These are phyloP conservation scores for Diorhabda sublineata DNA, from an alignment of 1,140 invertebrate species.

Conservation along the genomic window DNA sequence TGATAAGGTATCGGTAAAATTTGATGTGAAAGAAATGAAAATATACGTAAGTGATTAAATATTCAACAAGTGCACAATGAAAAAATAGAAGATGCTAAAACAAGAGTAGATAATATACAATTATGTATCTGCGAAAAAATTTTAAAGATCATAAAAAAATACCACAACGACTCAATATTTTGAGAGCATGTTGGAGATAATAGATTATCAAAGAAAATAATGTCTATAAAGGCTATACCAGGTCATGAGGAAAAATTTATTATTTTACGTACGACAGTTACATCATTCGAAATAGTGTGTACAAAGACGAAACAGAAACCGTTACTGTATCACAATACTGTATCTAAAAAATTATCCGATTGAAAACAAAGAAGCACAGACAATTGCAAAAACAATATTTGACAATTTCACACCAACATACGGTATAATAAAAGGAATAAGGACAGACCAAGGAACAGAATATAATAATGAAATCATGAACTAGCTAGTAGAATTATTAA, in stretches of 20 bases:
- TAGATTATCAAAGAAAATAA: neutral
- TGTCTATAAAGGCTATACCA: neutral
- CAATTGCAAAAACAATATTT: neutral
- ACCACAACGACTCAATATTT: neutral
- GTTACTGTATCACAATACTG: neutral
- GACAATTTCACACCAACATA: neutral
- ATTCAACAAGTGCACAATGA: neutral
- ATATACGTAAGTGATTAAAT: neutral
- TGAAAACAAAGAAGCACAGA: neutral
- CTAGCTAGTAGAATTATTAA: neutral
- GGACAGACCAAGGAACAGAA: neutral
- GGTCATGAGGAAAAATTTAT: neutral
- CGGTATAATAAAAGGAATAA: neutral
- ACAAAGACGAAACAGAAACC: neutral
- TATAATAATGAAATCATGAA: neutral
- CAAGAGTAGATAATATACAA: neutral
- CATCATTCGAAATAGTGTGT: too few species aligned
- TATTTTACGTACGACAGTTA: neutral
- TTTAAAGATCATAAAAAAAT: neutral
- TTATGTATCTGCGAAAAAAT: neutral
- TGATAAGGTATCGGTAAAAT: neutral
- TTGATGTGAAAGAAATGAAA: neutral
- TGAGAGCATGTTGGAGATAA: neutral
- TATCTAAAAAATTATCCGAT: neutral
- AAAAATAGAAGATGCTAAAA: neutral